Conservation (phyloP, 2,888 invertebrate species). For the Enchytraeus crypticus region DNA sequence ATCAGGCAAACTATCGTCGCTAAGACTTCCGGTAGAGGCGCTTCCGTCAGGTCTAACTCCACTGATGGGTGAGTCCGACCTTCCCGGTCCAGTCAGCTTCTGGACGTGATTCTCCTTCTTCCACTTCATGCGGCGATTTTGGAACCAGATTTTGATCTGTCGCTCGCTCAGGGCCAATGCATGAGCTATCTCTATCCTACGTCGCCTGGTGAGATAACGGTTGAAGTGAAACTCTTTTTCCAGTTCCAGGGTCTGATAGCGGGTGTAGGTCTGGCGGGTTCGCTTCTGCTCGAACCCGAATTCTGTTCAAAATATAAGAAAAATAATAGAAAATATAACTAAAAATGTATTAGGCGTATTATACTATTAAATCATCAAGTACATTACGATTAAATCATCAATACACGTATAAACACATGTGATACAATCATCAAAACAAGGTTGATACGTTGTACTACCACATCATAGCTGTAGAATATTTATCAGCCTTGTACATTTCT, state of each 20-base stretch:
- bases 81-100: slow-evolving; percentile 10
- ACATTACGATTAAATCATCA: too few relatives aligned
- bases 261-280: slow-evolving; percentile 91
- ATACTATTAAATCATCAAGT: too few relatives aligned
- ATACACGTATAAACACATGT: too few relatives aligned
- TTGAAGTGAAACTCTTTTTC: too few relatives aligned
- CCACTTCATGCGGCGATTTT: too few relatives aligned
- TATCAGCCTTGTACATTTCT: too few relatives aligned
- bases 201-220: slow-evolving; percentile 89
- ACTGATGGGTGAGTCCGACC: neutral
- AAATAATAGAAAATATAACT: neutral
- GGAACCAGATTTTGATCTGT: slow-evolving; percentile 66
- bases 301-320: slow-evolving; percentile 2
- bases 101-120: slow-evolving; percentile 67
- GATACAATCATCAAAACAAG: too few relatives aligned
- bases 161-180: slow-evolving; percentile 89
- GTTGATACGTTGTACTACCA: too few relatives aligned
- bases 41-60: neutral
- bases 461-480: too few relatives aligned
- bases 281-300: slow-evolving; percentile 57
- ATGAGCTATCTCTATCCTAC: slow-evolving; percentile 93
- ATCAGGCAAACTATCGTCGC: slow-evolving; percentile 3
- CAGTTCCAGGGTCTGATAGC: slow-evolving; percentile 95
- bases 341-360: too few relatives aligned
- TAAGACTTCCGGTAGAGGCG: slow-evolving; percentile 1